A percentile compares a stretch with the other conserved stretches of the same genome.
phyloP scores from a whole-genome alignment of 2,888 invertebrate genomes.

The Caenorhabditis sulstoni region DNA sequence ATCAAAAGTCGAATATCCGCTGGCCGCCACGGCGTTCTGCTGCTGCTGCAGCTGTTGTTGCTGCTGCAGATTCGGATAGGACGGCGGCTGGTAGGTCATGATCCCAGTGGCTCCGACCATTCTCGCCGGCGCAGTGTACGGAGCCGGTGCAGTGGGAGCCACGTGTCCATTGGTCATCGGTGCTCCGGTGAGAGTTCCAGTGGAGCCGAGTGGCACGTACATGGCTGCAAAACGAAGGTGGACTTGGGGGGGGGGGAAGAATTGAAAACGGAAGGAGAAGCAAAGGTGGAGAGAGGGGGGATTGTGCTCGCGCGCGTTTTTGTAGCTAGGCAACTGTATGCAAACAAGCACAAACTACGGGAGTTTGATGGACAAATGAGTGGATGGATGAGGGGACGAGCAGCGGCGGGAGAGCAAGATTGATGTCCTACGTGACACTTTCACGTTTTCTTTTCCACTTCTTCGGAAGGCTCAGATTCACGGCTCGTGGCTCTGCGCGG shows the following conservation, averaged over 20 bases:
- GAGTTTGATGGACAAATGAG: not conserved
- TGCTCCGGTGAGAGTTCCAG: slow-evolving; percentile 11
- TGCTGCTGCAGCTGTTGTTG: slow-evolving; percentile 10
- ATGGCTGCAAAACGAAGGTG: slow-evolving; percentile 20
- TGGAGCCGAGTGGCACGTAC: slow-evolving; percentile 42
- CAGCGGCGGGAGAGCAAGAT: too few species aligned
- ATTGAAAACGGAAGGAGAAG: too few species aligned
- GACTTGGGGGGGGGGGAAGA: not conserved
- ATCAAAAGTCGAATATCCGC: slow-evolving; percentile 58
- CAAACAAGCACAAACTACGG: not conserved
- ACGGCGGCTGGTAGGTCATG: slow-evolving; percentile 58
- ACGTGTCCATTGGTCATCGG: slow-evolving; percentile 49
- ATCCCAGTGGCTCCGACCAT: slow-evolving; percentile 60
- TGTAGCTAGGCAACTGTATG: too few species aligned
- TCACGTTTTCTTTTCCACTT: not conserved
- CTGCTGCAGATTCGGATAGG: slow-evolving; percentile 49
- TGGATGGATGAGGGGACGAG: too few species aligned
- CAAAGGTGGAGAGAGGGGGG: too few species aligned
- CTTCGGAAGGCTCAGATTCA: not conserved
- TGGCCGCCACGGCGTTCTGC: not conserved
- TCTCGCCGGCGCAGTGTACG: slow-evolving; percentile 55
- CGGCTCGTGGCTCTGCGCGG: too few species aligned
- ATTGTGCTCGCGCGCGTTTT: too few species aligned
- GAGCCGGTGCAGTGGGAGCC: slow-evolving; percentile 30
- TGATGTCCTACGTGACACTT: not conserved